These are phyloP conservation scores for Brotula barbata DNA, from an alignment of 2,797 vertebrate genomes.

Conservation along the genomic window DNA sequence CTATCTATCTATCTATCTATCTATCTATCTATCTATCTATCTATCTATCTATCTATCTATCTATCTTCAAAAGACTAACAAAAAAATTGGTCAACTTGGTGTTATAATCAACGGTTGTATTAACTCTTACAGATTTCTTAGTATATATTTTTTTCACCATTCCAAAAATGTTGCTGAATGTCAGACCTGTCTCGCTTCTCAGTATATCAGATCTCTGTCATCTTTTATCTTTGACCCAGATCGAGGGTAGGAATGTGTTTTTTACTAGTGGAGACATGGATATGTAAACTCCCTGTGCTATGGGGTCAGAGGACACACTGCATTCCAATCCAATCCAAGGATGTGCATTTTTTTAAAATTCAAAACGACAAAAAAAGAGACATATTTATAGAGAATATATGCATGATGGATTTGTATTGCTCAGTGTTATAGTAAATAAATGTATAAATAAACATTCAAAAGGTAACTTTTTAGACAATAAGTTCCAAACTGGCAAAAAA, in stretches of 20 bases:
- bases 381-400: slow-evolving; percentile 39
- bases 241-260: slow-evolving; percentile 68
- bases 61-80: too few relatives aligned
- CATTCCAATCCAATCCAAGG: slow-evolving; percentile 67
- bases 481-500: neutral
- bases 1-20: neutral
- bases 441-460: slow-evolving; percentile 16
- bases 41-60: slow-evolving; percentile 3
- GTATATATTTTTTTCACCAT: slow-evolving; percentile 5
- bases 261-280: slow-evolving; percentile 68
- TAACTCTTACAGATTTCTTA: slow-evolving; percentile 17
- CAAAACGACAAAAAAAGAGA: slow-evolving; percentile 47
- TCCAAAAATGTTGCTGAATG: slow-evolving; percentile 14
- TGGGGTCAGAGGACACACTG: slow-evolving; percentile 56
- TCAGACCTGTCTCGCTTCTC: slow-evolving; percentile 50
- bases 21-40: slow-evolving; percentile 6
- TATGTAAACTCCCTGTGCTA: slow-evolving; percentile 66
- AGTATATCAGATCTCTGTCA: slow-evolving; percentile 52
- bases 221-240: slow-evolving; percentile 72
- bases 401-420: slow-evolving; percentile 36
- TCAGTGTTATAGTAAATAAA: slow-evolving; percentile 24
- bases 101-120: slow-evolving; percentile 14
- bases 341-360: slow-evolving; percentile 49
- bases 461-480: too few relatives aligned
- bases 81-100: slow-evolving; percentile 35